Conservation (phyloP, 2,113 vertebrate species). For the Xenopus tropicalis region UCB_Xtro_10.0 CM004445.2:114372501-114373000, state of each 20-base stretch:
- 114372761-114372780: slow-evolving; percentile 93
- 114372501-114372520: slow-evolving; percentile 94
- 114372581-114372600: slow-evolving; percentile 97
- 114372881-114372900: slow-evolving; percentile 39
- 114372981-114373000: too few species aligned
- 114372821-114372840: slow-evolving; percentile 81
- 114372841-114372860: slow-evolving; percentile 76
- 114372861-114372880: slow-evolving; percentile 65
- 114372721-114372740: slow-evolving; percentile 94
- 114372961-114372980: too few species aligned
- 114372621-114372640: slow-evolving; percentile 98
- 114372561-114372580: slow-evolving; percentile 93
- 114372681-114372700: slow-evolving; percentile 99
- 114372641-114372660: slow-evolving; percentile 94
- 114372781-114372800: slow-evolving; percentile 69
- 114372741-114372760: slow-evolving; percentile 95
- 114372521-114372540: slow-evolving; percentile 99
- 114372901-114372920: slow-evolving; percentile 14
- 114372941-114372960: too few species aligned
- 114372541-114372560: slow-evolving; percentile 92
- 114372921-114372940: background rate
- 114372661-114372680: slow-evolving; percentile 97
- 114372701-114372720: slow-evolving; percentile 85
- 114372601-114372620: slow-evolving; percentile 99
- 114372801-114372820: slow-evolving; percentile 71